Percentiles rank a stretch among this genome's conserved stretches.
phyloP scores from a whole-genome alignment of 2,797 vertebrate genomes.

The Cossypha caffra region DNA sequence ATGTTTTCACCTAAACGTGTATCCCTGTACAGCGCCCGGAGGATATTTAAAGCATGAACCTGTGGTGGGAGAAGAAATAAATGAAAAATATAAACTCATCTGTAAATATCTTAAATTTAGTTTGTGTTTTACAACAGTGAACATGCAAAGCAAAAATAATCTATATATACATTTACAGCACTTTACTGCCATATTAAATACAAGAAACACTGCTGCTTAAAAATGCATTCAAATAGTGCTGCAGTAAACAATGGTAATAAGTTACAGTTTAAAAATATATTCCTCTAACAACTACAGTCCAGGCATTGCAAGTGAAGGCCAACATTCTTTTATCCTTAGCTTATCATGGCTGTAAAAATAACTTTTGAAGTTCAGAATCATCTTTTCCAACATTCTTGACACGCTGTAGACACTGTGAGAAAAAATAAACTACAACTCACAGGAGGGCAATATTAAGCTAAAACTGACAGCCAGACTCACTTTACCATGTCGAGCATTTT shows the following conservation, averaged over 20 bases:
- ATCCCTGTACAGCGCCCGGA: constrained; percentile 92
- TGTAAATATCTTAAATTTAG: background rate
- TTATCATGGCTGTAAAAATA: constrained; percentile 40
- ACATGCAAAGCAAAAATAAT: background rate
- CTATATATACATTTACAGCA: background rate
- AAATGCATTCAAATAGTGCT: background rate
- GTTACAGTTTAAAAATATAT: background rate
- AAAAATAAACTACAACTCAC: constrained; percentile 41
- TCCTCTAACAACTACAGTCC: background rate
- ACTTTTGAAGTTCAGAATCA: constrained; percentile 13
- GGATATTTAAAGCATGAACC: constrained; percentile 96
- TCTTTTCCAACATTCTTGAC: constrained; percentile 51
- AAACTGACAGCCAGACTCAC: constrained; percentile 20
- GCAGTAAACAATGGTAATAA: background rate
- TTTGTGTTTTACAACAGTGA: background rate
- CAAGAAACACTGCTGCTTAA: background rate
- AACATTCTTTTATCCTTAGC: constrained; percentile 45
- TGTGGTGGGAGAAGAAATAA: constrained; percentile 38
- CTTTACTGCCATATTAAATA: background rate
- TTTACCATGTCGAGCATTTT: background rate
- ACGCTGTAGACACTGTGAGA: constrained; percentile 12
- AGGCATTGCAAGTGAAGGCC: background rate
- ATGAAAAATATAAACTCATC: background rate
- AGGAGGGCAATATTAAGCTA: constrained; percentile 25
- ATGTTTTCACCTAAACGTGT: constrained; percentile 92